Conservation (phyloP, 2,888 invertebrate genomes). For the Gnatocerus cornutus region DNA sequence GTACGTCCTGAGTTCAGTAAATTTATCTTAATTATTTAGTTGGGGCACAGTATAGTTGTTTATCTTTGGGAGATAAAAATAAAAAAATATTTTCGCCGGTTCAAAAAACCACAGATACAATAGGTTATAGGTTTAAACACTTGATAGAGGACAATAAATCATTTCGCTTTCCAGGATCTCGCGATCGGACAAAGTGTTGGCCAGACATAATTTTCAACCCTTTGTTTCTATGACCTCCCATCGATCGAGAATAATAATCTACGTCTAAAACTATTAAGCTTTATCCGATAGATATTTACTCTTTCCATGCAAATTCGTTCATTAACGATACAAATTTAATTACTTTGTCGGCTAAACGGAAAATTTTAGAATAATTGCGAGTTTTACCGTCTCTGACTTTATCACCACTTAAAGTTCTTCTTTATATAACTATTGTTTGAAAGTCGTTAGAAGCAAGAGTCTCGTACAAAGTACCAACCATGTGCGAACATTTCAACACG, state of each 20-base stretch:
- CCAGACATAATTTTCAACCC: constrained; percentile 6
- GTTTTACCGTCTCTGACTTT: background rate
- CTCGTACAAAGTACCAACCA: background rate
- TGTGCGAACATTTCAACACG: no score
- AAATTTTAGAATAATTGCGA: background rate
- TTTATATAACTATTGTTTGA: background rate
- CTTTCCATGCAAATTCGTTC: constrained; percentile 23
- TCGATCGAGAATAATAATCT: constrained; percentile 5
- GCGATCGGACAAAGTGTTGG: background rate
- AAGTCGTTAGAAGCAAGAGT: background rate
- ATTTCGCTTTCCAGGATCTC: no score
- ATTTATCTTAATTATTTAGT: no score
- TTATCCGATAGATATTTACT: constrained; percentile 18
- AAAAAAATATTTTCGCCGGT: no score
- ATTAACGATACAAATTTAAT: constrained; percentile 21
- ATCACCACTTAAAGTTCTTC: background rate
- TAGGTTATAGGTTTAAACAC: no score
- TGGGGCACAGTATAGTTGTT: no score
- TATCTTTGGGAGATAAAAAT: no score
- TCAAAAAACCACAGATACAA: no score
- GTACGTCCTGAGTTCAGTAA: no score
- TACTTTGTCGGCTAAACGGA: constrained; percentile 1
- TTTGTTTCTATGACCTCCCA: background rate
- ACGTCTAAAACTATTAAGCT: constrained; percentile 28
- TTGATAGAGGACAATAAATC: no score